Percentiles rank a stretch among this genome's conserved stretches.
Conservation (phyloP, 2,113 vertebrate species). For the Montifringilla adamsi region DNA sequence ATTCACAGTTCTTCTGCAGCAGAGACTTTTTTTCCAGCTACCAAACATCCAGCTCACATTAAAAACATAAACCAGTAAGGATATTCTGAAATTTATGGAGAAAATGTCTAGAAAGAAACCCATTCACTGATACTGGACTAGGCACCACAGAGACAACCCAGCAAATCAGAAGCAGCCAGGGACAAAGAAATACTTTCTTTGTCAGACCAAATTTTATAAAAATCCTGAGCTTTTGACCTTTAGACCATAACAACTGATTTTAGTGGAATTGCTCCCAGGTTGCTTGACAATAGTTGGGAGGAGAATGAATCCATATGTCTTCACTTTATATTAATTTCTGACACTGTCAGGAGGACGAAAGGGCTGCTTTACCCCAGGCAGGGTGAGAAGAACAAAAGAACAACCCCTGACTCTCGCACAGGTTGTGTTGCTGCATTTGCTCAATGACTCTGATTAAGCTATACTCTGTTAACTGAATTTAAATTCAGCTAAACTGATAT, state of each 20-base stretch:
- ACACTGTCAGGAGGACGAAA: background rate
- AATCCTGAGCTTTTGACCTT: conserved; percentile 31
- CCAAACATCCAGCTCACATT: conserved; percentile 4
- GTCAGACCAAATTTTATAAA: conserved; percentile 14
- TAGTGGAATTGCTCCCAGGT: conserved; percentile 30
- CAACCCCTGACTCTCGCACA: background rate
- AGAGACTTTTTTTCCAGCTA: background rate
- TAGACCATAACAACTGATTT: background rate
- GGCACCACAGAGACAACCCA: background rate
- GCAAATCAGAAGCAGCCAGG: background rate
- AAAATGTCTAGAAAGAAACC: background rate
- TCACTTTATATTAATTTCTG: conserved; percentile 30
- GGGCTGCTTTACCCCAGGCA: background rate
- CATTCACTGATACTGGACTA: background rate
- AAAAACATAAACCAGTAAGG: background rate
- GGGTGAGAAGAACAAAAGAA: background rate
- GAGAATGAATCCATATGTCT: conserved; percentile 43
- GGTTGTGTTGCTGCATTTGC: background rate
- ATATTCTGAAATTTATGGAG: background rate
- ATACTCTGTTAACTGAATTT: background rate
- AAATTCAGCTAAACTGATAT: background rate
- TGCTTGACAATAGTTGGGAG: background rate
- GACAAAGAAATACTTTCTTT: conserved; percentile 8
- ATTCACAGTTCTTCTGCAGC: background rate
- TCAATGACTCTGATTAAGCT: background rate